Evolutionary conservation across 2,113 vertebrate species (phyloP).

Genomic region (Callaeas wilsoni): DNA sequence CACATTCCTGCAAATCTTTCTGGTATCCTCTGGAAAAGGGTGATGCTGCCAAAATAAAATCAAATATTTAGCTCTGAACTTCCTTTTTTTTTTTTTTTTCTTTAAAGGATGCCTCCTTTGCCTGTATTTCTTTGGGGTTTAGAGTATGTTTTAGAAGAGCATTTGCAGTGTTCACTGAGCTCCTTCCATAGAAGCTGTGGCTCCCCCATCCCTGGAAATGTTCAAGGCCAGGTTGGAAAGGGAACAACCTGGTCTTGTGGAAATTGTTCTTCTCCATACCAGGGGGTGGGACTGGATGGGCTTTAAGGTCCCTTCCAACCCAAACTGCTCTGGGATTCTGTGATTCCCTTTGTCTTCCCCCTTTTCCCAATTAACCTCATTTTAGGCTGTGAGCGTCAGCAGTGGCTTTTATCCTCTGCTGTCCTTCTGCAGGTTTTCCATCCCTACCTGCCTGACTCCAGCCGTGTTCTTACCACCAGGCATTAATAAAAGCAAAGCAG

Average conservation of each 20-base stretch:
- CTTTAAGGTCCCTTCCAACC: not conserved
- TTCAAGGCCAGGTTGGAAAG: not conserved
- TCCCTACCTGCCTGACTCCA: not conserved
- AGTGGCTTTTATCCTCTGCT: not conserved
- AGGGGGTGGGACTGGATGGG: not conserved
- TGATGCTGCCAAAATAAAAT: not conserved
- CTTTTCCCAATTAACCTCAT: not conserved
- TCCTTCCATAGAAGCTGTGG: not conserved
- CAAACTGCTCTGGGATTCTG: not conserved
- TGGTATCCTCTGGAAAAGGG: not conserved
- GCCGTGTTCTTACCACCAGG: rapidly evolving
- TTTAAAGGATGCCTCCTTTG: not conserved
- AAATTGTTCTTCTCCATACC: not conserved
- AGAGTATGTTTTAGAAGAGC: not conserved
- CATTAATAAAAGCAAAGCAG: not conserved
- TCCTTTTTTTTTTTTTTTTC: too few relatives aligned
- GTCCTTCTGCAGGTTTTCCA: not conserved
- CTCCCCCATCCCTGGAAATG: not conserved
- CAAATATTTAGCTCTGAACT: not conserved
- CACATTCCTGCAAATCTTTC: not conserved
- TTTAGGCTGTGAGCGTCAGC: not conserved
- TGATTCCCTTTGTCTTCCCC: not conserved
- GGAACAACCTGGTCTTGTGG: not conserved
- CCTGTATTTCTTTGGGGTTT: not conserved
- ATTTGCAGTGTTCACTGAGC: not conserved